These are phyloP conservation scores for Leptonema lineaticorne DNA, from an alignment of 1,140 invertebrate genomes.

Conservation along the genomic window DNA sequence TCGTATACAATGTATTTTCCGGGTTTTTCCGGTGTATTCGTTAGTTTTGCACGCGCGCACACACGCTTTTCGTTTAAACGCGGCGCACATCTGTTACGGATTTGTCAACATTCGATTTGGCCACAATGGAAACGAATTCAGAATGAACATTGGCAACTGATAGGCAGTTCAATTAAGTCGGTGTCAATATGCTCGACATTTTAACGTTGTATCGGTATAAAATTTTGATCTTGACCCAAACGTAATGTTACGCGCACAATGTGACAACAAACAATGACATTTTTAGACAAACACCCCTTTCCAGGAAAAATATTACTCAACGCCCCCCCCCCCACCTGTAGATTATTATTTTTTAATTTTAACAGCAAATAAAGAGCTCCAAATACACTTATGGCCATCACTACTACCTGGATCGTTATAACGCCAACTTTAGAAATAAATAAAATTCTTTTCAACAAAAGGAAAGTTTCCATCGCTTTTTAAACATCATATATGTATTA, in stretches of 20 bases:
- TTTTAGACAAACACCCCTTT: too few species aligned
- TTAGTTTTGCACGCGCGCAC: not conserved
- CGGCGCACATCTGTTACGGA: not conserved
- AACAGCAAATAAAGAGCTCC: too few species aligned
- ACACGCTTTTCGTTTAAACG: not conserved
- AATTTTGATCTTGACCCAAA: not conserved
- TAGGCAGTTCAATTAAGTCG: conserved; percentile 21
- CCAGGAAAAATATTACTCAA: too few species aligned
- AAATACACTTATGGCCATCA: too few species aligned
- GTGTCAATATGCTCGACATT: conserved; percentile 11
- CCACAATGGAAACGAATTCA: conserved; percentile 6
- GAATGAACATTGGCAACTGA: conserved; percentile 13
- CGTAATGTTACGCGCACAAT: not conserved
- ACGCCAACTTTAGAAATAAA: too few species aligned
- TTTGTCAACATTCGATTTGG: conserved; percentile 3
- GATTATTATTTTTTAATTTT: too few species aligned
- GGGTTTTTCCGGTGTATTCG: too few species aligned
- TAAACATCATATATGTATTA: not conserved
- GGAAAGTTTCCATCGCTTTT: too few species aligned
- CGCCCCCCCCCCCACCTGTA: too few species aligned
- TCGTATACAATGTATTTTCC: too few species aligned
- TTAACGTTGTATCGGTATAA: not conserved
- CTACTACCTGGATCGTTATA: too few species aligned
- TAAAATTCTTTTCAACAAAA: too few species aligned
- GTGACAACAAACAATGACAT: not conserved